These are phyloP conservation scores for Digitonthophagus gazella DNA, from an alignment of 2,888 invertebrate genomes.

Conservation along the genomic window DNA sequence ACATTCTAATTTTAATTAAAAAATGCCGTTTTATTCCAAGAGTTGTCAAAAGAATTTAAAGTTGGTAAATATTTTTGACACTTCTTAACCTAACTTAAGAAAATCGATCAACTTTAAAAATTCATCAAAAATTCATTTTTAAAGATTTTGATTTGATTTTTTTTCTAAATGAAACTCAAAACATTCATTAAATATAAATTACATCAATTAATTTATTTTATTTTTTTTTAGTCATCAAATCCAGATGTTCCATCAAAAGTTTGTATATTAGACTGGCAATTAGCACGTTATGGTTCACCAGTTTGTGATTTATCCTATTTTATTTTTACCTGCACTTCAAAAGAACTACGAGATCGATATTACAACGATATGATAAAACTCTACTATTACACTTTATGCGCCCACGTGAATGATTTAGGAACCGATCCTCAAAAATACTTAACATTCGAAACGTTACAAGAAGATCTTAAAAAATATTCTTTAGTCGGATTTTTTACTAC, in stretches of 20 bases:
- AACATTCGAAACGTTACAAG: conserved; percentile 35
- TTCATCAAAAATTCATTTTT: too few species aligned
- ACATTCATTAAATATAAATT: background rate
- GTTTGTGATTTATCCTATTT: conserved; percentile 24
- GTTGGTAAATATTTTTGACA: too few species aligned
- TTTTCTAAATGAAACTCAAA: too few species aligned
- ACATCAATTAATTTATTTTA: background rate
- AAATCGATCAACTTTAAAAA: too few species aligned
- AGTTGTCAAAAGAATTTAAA: too few species aligned
- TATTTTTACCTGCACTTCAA: conserved; percentile 21
- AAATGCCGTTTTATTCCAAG: background rate
- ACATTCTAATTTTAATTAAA: background rate
- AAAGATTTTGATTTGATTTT: too few species aligned
- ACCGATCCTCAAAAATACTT: conserved; percentile 38
- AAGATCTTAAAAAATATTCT: conserved; percentile 38
- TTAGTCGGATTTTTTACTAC: conserved; percentile 33
- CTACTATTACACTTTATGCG: conserved; percentile 40
- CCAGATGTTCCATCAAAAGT: conserved; percentile 10
- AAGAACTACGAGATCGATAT: conserved; percentile 12
- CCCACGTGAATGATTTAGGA: conserved; percentile 34
- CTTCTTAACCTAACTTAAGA: too few species aligned
- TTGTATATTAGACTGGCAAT: conserved; percentile 23
- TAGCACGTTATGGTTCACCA: conserved; percentile 20
- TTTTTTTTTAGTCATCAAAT: conserved; percentile 1
- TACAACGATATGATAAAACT: conserved; percentile 20